phyloP scores from a whole-genome alignment of 2,113 vertebrate species.

The Scalopus aquaticus region DNA sequence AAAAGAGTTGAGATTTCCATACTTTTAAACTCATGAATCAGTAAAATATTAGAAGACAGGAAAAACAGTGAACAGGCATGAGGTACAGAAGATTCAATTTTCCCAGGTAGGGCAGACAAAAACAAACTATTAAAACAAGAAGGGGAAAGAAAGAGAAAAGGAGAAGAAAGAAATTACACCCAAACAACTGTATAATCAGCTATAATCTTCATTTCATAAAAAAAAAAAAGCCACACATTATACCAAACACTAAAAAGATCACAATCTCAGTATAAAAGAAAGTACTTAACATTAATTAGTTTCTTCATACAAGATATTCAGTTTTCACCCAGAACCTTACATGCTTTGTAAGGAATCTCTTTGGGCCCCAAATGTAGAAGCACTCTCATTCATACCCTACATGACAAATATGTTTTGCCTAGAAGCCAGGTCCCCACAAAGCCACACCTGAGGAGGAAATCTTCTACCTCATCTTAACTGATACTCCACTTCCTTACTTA shows the following conservation, averaged over 20 bases:
- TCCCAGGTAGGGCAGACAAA: background rate
- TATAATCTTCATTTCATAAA: background rate
- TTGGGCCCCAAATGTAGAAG: background rate
- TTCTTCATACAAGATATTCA: background rate
- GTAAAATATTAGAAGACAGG: background rate
- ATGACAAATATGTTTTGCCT: background rate
- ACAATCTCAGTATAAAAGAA: background rate
- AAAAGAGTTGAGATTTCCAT: background rate
- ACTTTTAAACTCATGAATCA: background rate
- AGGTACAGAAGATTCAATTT: background rate
- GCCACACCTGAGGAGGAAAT: background rate
- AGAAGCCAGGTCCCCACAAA: background rate
- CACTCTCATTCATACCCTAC: rapidly evolving
- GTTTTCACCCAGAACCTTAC: background rate
- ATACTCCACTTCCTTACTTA: background rate
- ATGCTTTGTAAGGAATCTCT: background rate
- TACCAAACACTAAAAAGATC: background rate
- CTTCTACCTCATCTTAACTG: too few relatives aligned
- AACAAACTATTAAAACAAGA: background rate
- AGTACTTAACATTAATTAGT: background rate
- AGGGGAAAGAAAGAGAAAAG: background rate
- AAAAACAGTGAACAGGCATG: background rate
- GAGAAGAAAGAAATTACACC: background rate
- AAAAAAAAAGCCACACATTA: background rate
- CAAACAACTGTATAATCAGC: background rate